Percentiles rank a stretch among this genome's conserved stretches.
Conservation (phyloP, 2,888 invertebrate genomes). For the Stratiomys singularior region DNA sequence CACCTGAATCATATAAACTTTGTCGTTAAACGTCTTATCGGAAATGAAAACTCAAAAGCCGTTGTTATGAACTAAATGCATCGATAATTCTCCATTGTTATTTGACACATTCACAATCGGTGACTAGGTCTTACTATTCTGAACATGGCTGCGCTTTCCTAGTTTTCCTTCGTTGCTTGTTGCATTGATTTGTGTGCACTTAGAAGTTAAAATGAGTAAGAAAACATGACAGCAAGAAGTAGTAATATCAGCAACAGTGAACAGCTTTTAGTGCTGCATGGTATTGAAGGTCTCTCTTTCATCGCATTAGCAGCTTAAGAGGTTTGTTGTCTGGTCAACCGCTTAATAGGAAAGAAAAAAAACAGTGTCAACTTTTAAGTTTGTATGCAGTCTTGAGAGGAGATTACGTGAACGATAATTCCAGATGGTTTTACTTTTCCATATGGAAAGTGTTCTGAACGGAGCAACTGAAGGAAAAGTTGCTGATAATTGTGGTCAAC, state of each 20-base stretch:
- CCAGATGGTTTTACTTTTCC: slow-evolving; percentile 5
- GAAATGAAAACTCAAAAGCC: neutral
- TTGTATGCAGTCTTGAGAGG: neutral
- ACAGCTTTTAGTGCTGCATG: neutral
- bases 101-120: neutral
- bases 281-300: neutral
- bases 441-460: neutral
- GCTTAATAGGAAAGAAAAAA: slow-evolving; percentile 20
- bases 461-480: no score
- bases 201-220: no score
- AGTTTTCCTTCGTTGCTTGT: no score
- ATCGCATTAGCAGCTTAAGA: slow-evolving; percentile 32
- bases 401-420: neutral
- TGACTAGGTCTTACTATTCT: neutral
- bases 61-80: neutral
- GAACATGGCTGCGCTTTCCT: neutral
- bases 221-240: no score
- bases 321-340: slow-evolving; percentile 21
- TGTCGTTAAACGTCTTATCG: slow-evolving; percentile 4
- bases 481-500: no score
- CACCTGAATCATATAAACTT: neutral
- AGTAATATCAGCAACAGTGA: neutral
- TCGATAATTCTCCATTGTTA: slow-evolving; percentile 1
- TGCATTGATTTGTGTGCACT: no score
- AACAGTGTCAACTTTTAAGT: slow-evolving; percentile 25